Conservation (phyloP, 2,888 invertebrate species). For the Dyspetes luteomarginatus region DNA sequence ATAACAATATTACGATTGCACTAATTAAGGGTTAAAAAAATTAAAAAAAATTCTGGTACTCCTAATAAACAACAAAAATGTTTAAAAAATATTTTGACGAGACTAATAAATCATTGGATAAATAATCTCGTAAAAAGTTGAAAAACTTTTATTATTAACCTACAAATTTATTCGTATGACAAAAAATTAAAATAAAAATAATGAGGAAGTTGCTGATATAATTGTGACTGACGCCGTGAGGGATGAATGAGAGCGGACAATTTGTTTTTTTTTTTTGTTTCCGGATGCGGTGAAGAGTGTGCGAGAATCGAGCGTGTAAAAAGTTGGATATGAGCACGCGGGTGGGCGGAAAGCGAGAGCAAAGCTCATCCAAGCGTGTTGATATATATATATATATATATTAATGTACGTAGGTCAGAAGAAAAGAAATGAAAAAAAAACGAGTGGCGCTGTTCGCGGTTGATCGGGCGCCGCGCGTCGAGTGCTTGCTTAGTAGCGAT, state of each 20-base stretch:
- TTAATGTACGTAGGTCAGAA: conserved; percentile 43
- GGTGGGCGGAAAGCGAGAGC: conserved; percentile 43
- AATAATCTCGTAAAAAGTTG: too few relatives aligned
- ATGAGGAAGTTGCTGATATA: conserved; percentile 30
- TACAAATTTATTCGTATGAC: too few relatives aligned
- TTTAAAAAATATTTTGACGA: too few relatives aligned
- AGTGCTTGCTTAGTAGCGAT: conserved; percentile 82
- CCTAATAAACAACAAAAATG: too few relatives aligned
- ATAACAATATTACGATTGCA: too few relatives aligned
- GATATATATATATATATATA: conserved; percentile 42
- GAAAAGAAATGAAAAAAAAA: conserved; percentile 63
- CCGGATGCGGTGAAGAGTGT: conserved; percentile 37
- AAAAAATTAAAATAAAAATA: too few relatives aligned
- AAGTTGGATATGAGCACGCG: conserved; percentile 44
- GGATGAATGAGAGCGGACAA: not conserved
- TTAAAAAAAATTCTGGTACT: too few relatives aligned
- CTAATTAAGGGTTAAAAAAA: too few relatives aligned
- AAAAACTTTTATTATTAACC: too few relatives aligned
- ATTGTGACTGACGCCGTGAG: conserved; percentile 25
- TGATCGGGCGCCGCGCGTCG: conserved; percentile 73
- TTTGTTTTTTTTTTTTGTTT: conserved; percentile 31
- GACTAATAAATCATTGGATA: too few relatives aligned
- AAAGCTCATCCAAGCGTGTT: conserved; percentile 61
- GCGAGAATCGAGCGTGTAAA: conserved; percentile 56
- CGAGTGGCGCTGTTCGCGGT: conserved; percentile 68